Conservation (phyloP, 2,113 vertebrate genomes). For the Anser cygnoides region DNA sequence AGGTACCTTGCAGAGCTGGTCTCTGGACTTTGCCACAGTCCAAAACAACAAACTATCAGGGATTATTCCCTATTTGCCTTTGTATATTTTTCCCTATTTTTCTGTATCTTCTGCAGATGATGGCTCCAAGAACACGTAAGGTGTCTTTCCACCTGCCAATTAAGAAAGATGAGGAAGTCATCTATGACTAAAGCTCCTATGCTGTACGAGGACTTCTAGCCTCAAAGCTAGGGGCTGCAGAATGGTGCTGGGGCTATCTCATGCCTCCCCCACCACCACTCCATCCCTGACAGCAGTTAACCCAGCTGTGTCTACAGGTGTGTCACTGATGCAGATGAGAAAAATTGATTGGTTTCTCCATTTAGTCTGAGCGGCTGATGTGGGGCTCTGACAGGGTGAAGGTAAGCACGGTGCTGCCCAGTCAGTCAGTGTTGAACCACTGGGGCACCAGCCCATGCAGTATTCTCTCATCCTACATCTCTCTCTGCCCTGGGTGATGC, state of each 20-base stretch:
- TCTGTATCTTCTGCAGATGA: background rate
- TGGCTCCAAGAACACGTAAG: background rate
- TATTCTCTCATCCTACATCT: fast-evolving
- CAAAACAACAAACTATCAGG: background rate
- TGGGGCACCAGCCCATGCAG: too few relatives aligned
- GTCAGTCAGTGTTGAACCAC: fast-evolving
- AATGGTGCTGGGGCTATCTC: background rate
- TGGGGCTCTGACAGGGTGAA: background rate
- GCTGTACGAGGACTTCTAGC: background rate
- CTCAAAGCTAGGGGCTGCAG: background rate
- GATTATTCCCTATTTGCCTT: background rate
- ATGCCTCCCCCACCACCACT: too few relatives aligned
- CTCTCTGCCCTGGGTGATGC: background rate
- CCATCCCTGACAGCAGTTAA: background rate
- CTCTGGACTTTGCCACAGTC: background rate
- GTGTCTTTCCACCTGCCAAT: background rate
- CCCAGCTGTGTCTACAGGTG: background rate
- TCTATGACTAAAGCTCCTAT: background rate
- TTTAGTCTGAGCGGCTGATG: fast-evolving
- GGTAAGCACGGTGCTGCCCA: fast-evolving
- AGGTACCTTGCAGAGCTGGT: background rate
- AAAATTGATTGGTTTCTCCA: background rate
- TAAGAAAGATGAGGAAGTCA: background rate
- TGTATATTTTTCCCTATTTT: background rate
- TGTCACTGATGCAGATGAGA: background rate